Percentiles rank a stretch among this genome's conserved stretches.
Conservation (phyloP, 2,113 vertebrate species). For the Aegithalos caudatus region DNA sequence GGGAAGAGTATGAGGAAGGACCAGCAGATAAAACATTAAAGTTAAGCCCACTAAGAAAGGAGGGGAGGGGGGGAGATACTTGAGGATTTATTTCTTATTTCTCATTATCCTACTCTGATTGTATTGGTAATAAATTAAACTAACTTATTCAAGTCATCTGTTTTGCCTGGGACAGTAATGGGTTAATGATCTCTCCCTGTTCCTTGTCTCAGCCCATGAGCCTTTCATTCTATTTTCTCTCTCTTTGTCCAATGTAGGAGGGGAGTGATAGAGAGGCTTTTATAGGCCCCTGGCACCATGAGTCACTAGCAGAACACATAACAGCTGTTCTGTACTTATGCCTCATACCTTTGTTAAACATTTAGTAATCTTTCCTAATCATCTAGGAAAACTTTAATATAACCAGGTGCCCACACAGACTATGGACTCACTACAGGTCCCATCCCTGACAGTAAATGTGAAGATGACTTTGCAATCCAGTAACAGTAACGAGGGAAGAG, state of each 20-base stretch:
- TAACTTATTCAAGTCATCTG: neutral
- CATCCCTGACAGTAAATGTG: neutral
- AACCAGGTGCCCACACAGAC: neutral
- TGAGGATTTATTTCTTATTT: neutral
- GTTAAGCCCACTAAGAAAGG: neutral
- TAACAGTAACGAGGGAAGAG: neutral
- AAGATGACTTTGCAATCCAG: neutral
- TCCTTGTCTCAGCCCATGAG: neutral
- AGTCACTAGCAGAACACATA: neutral
- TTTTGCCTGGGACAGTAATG: neutral
- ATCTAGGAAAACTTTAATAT: neutral
- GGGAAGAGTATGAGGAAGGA: neutral
- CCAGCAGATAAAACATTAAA: neutral
- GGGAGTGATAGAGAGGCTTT: neutral
- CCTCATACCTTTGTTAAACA: neutral
- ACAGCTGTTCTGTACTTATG: neutral
- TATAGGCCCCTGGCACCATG: rapidly evolving
- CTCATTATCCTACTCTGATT: neutral
- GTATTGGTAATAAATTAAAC: neutral
- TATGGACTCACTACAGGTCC: rapidly evolving
- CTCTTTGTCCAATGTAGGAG: neutral
- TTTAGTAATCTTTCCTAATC: neutral
- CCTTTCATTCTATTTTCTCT: neutral
- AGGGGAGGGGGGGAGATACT: rapidly evolving
- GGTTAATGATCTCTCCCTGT: neutral